Base-by-base conservation (phyloP, 2,797 vertebrate species). In the Sardinella longiceps region DNA sequence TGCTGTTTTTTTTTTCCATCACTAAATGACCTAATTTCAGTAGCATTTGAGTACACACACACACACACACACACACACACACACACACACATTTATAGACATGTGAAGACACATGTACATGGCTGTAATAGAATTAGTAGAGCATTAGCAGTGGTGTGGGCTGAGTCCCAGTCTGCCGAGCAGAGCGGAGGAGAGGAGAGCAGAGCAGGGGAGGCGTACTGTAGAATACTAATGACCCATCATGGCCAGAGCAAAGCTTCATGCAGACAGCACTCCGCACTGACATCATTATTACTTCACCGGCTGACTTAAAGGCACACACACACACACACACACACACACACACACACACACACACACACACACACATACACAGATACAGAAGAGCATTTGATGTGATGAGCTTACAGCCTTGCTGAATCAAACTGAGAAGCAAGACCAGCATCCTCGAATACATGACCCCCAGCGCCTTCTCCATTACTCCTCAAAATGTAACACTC, bases 281-380 rank as follows among this genome's bases (percentile, higher is more conserved):
- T 74, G 66, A 74, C 66, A 74, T 74, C 66, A 74, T 74, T 74
- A 74, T 74, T 74, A 74, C 66, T 74, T 74, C 66, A 74, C 30
- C 66, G 14, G 28, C 33, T 37, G 66, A 15, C 30, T 74, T 74
- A 33, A 74, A 39, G 30, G 15, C 10, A 74, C 14, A 33, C 66
- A 74, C 66, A 74, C 30, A 74, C 66, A 74, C 66, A 53, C 46
- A 39, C 23, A 18, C 66, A 30, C n/a, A 30, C 45, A 56, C 82
- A 39, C 82, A 43, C 45, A n/a, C 82, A 53, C 46, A 25, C 46
- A 80, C 66, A 43, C 18, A 51, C 66, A 43, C 46, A 25, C 33
- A 2, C 60, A 50, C 11, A 50, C 23, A 84, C 48, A 43, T 14
- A 70, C 2, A 37, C 25, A 30, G 25, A 12, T 2, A 28, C 11